Evolutionary conservation across 2,797 vertebrate species (phyloP), one percentile per base, ranked within the genome.

Genomic region (Scarus forsteni): DNA sequence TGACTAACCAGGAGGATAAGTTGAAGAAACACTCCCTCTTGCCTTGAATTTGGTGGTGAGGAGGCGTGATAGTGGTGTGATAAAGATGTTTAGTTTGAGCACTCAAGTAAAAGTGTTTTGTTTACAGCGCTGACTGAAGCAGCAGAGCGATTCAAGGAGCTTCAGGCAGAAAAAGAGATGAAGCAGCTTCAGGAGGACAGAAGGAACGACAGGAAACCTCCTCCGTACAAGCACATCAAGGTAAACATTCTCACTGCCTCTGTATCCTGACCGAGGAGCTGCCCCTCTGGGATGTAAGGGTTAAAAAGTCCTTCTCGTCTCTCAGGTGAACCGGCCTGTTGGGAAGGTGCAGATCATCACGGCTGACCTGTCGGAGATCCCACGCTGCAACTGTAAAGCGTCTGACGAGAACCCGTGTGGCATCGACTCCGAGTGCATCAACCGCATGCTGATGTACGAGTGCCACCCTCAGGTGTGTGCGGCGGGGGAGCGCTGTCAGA

Each of bases 371-470:
- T 99, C 98, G 0, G 98, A 99, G 91, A 95, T 99, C 45, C 97
- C 98, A 0, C 97, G 97, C 0, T 99, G 98, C 83, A 99, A 99
- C 92, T 99, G 98, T 82, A 99, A 99, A 75, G 95, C 94, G 7
- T 92, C 96, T 0, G 98, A 99, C 5, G 98, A 99, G 85, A 96
- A 94, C 85, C 97, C 98, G 0, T 99, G 98, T 0, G 95, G 98
- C 60, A 88, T 97, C 8, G 98, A 99, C 89, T 99, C 98, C 0
- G 98, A 99, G 88, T 99, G 98, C 91, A 98, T 99, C 83, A 99
- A 99, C 71, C 97, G 98, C 75, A 99, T 99, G 98, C 85, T 99
- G 85, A 91, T 99, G 62, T 99, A 99, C 4, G 98, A 99, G 86
- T 99, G 98, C 92, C 96, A 99, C 75, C 96, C 97, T 19, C 85